Evolutionary conservation across 2,888 invertebrate species (phyloP).

Genomic region (Apoderus coryli): DNA sequence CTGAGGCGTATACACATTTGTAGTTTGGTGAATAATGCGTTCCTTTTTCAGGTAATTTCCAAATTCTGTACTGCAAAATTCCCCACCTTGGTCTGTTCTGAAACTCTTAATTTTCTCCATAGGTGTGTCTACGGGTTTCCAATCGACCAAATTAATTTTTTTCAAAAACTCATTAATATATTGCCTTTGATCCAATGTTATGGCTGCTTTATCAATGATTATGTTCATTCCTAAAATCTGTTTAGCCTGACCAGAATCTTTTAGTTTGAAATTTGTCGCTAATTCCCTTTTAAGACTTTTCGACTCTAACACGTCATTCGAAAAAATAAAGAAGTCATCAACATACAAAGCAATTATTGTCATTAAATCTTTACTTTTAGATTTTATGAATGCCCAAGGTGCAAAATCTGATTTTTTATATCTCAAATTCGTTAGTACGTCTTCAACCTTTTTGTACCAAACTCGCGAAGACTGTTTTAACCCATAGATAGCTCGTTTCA

Average conservation of each 20-base stretch:
- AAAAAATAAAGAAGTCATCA: slow-evolving; percentile 19
- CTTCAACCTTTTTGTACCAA: slow-evolving; percentile 14
- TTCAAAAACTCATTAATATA: slow-evolving; percentile 9
- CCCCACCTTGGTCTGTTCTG: no score
- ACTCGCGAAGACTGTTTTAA: slow-evolving; percentile 14
- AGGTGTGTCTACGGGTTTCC: slow-evolving; percentile 8
- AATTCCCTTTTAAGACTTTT: slow-evolving; percentile 13
- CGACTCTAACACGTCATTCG: slow-evolving; percentile 13
- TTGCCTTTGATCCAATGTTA: slow-evolving; percentile 7
- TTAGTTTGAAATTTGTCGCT: slow-evolving; percentile 14
- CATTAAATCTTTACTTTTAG: background rate
- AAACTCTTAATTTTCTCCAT: no score
- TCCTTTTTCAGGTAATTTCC: no score
- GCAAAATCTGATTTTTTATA: slow-evolving; percentile 7
- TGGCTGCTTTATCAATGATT: slow-evolving; percentile 4
- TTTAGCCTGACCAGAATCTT: slow-evolving; percentile 13
- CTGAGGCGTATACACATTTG: slow-evolving; percentile 15
- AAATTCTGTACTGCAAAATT: no score
- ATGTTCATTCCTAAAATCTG: slow-evolving; percentile 13
- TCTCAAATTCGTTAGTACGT: slow-evolving; percentile 8
- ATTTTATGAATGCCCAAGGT: slow-evolving; percentile 4
- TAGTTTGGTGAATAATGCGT: slow-evolving; percentile 22
- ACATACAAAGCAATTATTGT: slow-evolving; percentile 9
- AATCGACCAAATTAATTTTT: slow-evolving; percentile 8
- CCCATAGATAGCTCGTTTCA: slow-evolving; percentile 16